Conservation (phyloP, 1,140 invertebrate genomes). For the Vanessa atalanta region DNA sequence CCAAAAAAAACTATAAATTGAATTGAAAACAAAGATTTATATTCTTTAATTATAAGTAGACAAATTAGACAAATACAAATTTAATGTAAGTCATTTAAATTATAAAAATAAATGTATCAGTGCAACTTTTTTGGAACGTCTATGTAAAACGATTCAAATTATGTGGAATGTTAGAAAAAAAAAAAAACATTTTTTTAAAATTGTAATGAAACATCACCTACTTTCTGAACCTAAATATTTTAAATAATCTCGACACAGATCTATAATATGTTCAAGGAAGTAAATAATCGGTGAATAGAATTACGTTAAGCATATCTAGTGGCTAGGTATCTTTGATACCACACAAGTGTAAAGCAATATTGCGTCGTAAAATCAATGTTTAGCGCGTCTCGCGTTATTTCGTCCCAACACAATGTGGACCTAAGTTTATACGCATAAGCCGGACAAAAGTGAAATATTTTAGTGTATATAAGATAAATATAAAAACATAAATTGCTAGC, state of each 20-base stretch:
- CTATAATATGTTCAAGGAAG: too few relatives aligned
- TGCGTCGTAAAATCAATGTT: constrained; percentile 72
- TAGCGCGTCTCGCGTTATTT: constrained; percentile 58
- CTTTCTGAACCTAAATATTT: too few relatives aligned
- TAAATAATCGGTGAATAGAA: neutral
- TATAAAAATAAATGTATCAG: too few relatives aligned
- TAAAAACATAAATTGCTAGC: neutral
- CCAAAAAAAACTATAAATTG: neutral
- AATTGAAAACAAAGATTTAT: neutral
- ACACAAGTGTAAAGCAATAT: constrained; percentile 53
- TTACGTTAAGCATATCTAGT: constrained; percentile 36
- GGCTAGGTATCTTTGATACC: constrained; percentile 33
- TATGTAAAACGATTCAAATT: too few relatives aligned
- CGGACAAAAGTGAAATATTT: constrained; percentile 46
- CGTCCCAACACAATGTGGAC: constrained; percentile 54
- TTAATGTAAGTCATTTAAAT: neutral
- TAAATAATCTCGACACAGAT: too few relatives aligned
- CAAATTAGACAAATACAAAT: neutral
- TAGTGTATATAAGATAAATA: constrained; percentile 5
- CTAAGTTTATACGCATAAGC: constrained; percentile 27
- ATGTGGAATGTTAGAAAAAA: too few relatives aligned
- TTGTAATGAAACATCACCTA: too few relatives aligned
- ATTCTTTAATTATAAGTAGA: neutral
- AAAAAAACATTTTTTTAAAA: too few relatives aligned
- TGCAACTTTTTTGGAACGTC: too few relatives aligned